Percentiles rank a stretch among this genome's conserved stretches.
phyloP scores from a whole-genome alignment of 2,797 vertebrate species.

The Pipistrellus kuhlii region DNA sequence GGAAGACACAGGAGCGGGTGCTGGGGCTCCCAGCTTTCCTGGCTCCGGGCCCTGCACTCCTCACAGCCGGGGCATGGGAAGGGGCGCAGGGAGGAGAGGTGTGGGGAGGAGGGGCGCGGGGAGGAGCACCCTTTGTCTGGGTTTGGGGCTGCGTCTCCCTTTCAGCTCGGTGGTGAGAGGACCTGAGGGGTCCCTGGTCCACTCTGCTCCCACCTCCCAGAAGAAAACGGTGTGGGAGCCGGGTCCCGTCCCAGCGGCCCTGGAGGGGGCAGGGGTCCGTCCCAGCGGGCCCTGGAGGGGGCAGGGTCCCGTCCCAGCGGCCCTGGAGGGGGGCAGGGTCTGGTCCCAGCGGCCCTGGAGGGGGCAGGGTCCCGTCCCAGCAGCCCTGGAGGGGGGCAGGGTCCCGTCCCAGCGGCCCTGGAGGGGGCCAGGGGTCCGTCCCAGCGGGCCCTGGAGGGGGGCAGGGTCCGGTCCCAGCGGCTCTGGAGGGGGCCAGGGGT shows the following conservation, averaged over 20 bases:
- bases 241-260: too few species aligned
- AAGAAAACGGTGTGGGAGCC: not conserved
- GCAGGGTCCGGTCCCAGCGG: not conserved
- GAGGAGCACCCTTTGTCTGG: not conserved
- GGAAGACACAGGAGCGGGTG: too few species aligned
- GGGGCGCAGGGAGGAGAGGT: too few species aligned
- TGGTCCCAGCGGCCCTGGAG: not conserved
- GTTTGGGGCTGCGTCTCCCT: not conserved
- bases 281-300: too few species aligned
- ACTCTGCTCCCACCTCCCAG: not conserved
- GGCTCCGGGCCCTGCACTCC: not conserved
- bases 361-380: not conserved
- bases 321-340: not conserved
- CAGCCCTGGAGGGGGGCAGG: not conserved
- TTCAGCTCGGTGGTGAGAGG: not conserved
- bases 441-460: not conserved
- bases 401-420: not conserved
- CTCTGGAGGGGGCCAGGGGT: not conserved
- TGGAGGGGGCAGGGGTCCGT: not conserved
- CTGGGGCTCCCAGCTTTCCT: not conserved
- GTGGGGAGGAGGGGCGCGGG: too few species aligned
- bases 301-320: not conserved
- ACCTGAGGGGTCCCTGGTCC: not conserved
- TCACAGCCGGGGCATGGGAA: not conserved
- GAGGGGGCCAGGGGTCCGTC: too few species aligned